phyloP scores from a whole-genome alignment of 2,888 invertebrate genomes.

The Pammene fasciana region DNA sequence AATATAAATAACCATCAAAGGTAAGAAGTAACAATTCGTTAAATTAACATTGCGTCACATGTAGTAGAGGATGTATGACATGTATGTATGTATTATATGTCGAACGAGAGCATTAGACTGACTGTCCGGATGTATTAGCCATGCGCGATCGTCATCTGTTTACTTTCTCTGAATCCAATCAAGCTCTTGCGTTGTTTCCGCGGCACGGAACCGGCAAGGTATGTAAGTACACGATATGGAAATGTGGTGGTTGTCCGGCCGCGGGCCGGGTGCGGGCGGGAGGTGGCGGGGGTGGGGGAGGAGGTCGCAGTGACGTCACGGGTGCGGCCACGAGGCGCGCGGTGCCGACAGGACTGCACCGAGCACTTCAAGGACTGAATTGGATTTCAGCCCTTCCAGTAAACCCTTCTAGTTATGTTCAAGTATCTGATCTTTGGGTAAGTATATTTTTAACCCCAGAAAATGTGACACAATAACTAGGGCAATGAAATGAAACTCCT shows the following conservation, averaged over 20 bases:
- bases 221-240: slow-evolving; percentile 13
- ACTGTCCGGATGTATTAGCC: background rate
- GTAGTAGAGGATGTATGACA: background rate
- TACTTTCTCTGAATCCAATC: slow-evolving; percentile 33
- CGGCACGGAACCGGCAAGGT: slow-evolving; percentile 14
- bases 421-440: no score
- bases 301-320: slow-evolving; percentile 19
- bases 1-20: no score
- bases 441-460: no score
- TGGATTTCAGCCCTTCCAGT: no score
- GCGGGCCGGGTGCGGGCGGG: background rate
- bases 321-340: no score
- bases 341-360: no score
- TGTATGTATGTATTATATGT: background rate
- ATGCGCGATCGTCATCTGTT: slow-evolving; percentile 13
- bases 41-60: background rate
- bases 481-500: no score
- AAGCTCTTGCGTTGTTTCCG: slow-evolving; percentile 10
- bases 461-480: no score
- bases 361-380: no score
- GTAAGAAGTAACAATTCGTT: no score
- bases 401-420: no score
- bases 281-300: slow-evolving; percentile 1
- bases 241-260: background rate
- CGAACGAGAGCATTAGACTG: background rate